phyloP scores from a whole-genome alignment of 1,140 invertebrate genomes.

The Drosophila lowei region DNA sequence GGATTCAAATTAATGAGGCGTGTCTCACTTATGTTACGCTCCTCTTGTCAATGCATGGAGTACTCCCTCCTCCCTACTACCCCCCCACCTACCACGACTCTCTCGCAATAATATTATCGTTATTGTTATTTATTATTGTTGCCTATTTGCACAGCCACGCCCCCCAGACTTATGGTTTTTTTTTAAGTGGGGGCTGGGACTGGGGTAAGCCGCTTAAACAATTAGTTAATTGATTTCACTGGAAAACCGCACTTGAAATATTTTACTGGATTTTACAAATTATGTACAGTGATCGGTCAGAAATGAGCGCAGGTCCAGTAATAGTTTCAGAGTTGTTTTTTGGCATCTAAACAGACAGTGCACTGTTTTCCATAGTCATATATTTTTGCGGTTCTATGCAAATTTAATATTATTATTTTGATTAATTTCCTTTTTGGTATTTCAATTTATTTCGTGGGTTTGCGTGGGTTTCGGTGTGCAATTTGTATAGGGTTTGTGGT shows the following conservation, averaged over 20 bases:
- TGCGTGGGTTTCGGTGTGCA: constrained; percentile 8
- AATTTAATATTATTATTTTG: constrained; percentile 29
- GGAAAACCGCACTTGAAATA: constrained; percentile 27
- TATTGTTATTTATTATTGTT: constrained; percentile 49
- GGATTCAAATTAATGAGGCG: constrained; percentile 72
- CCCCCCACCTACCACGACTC: too few relatives aligned
- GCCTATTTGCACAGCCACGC: constrained; percentile 31
- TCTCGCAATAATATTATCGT: constrained; percentile 44
- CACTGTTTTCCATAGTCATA: constrained; percentile 7
- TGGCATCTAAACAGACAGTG: too few relatives aligned
- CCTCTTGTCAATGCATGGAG: constrained; percentile 37
- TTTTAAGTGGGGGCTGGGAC: background rate
- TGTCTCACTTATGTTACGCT: constrained; percentile 62
- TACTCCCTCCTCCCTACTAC: too few relatives aligned
- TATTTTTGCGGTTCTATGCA: constrained; percentile 17
- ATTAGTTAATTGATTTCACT: constrained; percentile 69
- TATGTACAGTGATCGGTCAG: too few relatives aligned
- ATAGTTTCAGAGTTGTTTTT: too few relatives aligned
- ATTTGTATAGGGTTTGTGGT: background rate
- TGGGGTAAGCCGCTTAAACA: constrained; percentile 63
- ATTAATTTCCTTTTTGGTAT: constrained; percentile 17
- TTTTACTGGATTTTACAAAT: background rate
- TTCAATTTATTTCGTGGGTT: constrained; percentile 19
- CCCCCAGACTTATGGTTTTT: constrained; percentile 29
- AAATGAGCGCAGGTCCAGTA: too few relatives aligned